Base-by-base conservation (phyloP, 2,113 vertebrate genomes). In the Phyllopteryx taeniolatus region DNA sequence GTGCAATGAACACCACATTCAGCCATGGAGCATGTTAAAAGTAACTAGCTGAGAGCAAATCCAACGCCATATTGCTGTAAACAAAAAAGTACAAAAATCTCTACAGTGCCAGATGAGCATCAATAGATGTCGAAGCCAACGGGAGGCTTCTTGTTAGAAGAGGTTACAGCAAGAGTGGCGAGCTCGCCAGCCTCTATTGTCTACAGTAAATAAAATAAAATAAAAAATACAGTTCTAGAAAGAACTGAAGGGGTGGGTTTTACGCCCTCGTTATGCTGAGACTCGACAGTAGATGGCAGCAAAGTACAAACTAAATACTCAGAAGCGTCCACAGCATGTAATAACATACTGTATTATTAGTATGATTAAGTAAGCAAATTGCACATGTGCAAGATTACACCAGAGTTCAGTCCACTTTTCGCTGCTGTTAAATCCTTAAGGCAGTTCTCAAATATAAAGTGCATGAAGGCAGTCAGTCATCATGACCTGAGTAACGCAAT, bases 361-460 rank as follows among this genome's bases (percentile, higher is more conserved):
- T 60, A 27, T 60, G 66, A 35, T 62, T 61, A 67, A 19, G 46
- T 31, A 0, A 22, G 22, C 1, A 39, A 68, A 46, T 42, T 51
- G 63, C 35, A 65, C 4, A 44, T 68, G 42, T 39, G 71, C 51
- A 72, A 78, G 39, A 71, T 63, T 59, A 75, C 47, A 73, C 9
- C 22, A 44, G 49, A 62, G 70, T 68, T 77, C 78, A 75, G 39
- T 79, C 61, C 68, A 42, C 20, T 54, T 19, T 42, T 71, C 64
- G 75, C 67, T 67, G 59, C 74, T 71, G 67, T 70, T 73, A 49
- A 43, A n/a, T 56, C 19, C 8, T 71, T 63, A 60, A 31, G 73
- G 76, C 79, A 83, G 78, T 70, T 84, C 79, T 71, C 69, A 39
- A 80, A 79, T 57, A 81, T 93, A 94, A 93, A 92, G 92, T 93